Conservation (phyloP, 2,888 invertebrate genomes). For the Cantharis lateralis region DNA sequence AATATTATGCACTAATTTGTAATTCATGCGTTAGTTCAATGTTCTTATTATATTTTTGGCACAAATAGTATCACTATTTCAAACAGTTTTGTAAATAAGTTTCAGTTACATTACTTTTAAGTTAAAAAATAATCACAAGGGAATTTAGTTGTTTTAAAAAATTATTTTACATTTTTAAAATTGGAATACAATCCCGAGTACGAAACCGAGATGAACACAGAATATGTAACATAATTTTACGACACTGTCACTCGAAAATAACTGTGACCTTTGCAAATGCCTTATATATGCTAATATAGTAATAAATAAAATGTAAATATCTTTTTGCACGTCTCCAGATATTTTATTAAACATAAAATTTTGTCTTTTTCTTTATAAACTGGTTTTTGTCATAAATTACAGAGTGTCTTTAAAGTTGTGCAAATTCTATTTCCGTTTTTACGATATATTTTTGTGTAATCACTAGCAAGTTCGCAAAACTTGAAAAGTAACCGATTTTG, state of each 20-base stretch:
- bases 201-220: neutral
- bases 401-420: slow-evolving; percentile 1
- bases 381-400: neutral
- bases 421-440: neutral
- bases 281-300: slow-evolving; percentile 17
- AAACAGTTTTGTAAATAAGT: slow-evolving; percentile 21
- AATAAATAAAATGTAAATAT: slow-evolving; percentile 15
- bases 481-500: neutral
- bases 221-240: slow-evolving; percentile 3
- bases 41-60: slow-evolving; percentile 25
- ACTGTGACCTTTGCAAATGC: slow-evolving; percentile 9
- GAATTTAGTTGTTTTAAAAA: neutral
- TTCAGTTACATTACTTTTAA: neutral
- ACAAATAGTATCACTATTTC: slow-evolving; percentile 29
- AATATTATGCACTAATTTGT: slow-evolving; percentile 2
- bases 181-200: neutral
- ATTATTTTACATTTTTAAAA: neutral
- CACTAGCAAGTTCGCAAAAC: neutral
- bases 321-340: slow-evolving; percentile 16
- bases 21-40: slow-evolving; percentile 13
- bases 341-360: slow-evolving; percentile 16
- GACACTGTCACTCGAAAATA: slow-evolving; percentile 6
- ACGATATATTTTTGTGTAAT: neutral
- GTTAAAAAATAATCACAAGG: neutral
- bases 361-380: slow-evolving; percentile 6